Evolutionary conservation across 2,888 invertebrate genomes (phyloP), one percentile per base, ranked within the genome.

Genomic region (Eupeodes luniger): DNA sequence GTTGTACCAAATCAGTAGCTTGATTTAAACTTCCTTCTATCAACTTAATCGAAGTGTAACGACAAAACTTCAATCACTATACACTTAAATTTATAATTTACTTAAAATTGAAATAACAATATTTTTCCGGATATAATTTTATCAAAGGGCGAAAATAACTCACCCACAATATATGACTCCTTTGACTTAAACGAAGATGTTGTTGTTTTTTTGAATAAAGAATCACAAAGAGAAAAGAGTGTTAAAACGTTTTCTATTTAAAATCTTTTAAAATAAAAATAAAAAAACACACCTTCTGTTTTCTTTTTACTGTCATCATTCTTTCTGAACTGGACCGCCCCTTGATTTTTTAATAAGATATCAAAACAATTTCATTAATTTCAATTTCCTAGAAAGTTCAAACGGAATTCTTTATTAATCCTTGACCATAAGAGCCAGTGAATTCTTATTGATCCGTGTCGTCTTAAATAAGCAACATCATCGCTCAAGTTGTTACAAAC

Each of bases 381-480:
- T 49, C 66, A 27, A 27, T 14, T 16, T 40, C 44, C 44, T 66
- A 9, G 12, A 6, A 77, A 61, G 62, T 66, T 85, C 57, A 85
- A 85, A 85, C 44, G 34, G 85, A 85, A 85, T 81, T 76, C 59
- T 34, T 69, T 64, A 85, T 70, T 6, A 76, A 81, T 76, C 85
- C 81, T 81, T 85, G 85, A 85, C 85, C 85, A 81, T 81, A 85
- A 76, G 76, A 72, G 57, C 44, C 62, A 57, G 51, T 59, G 44
- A 85, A 76, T 66, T 57, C 14, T 61, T 81, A 61, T 76, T 47
- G 81, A 81, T 57, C 57, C 59, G 19, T 76, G 57, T 75, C 67
- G 61, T 64, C 62, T 80, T 34, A 79, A 74, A 57, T 49, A 84
- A 69, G 59, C 62, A 75, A 64, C 84, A 49, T 27, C 27, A 27